phyloP scores from a whole-genome alignment of 2,888 invertebrate genomes.

The Erebia palarica region DNA sequence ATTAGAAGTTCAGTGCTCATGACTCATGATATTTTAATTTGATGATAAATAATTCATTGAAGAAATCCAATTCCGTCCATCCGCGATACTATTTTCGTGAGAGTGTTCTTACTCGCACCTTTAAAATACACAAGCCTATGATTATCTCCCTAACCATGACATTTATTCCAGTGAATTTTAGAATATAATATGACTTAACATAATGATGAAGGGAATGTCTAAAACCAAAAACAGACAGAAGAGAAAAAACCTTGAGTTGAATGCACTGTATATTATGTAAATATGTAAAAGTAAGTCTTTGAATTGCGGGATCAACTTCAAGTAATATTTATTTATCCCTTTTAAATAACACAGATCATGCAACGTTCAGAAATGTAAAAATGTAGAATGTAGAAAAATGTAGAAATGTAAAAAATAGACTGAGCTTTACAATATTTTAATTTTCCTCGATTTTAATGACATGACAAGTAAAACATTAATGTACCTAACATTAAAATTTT shows the following conservation, averaged over 20 bases:
- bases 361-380: neutral
- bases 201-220: neutral
- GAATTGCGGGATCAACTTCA: conserved; percentile 5
- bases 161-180: neutral
- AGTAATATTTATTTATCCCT: conserved; percentile 1
- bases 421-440: neutral
- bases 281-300: neutral
- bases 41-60: neutral
- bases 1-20: neutral
- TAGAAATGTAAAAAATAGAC: neutral
- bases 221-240: too few species aligned
- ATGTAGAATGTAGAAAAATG: too few species aligned
- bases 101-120: too few species aligned
- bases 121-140: neutral
- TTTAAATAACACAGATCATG: neutral
- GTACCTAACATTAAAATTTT: neutral
- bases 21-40: neutral
- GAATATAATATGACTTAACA: neutral
- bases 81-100: conserved; percentile 2
- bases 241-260: too few species aligned
- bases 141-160: neutral
- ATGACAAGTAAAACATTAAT: neutral
- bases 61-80: conserved; percentile 23
- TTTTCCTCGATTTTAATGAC: neutral
- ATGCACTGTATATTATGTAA: neutral